Percentiles rank a stretch among this genome's conserved stretches.
These are phyloP conservation scores for Butastur rufipennis DNA, from an alignment of 2,113 vertebrate genomes.

Conservation along the genomic window DNA sequence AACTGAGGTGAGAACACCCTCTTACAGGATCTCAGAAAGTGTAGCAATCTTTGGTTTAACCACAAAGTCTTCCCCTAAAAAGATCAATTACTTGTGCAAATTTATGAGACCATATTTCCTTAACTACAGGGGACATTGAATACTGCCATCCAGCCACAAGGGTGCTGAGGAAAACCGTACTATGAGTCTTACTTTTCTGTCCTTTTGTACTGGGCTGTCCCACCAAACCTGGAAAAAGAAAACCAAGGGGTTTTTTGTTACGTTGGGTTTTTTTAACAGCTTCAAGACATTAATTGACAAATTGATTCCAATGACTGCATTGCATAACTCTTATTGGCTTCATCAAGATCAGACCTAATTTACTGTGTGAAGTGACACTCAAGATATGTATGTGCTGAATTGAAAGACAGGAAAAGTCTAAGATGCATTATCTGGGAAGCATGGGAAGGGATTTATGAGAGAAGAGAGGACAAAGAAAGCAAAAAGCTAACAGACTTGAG, in stretches of 20 bases:
- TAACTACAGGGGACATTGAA: not conserved
- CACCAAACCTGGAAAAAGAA: not conserved
- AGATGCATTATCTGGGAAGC: not conserved
- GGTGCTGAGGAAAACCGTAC: not conserved
- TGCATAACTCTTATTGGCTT: not conserved
- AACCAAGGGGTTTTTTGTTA: fast-evolving
- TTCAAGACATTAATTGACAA: not conserved
- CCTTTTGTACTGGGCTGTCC: not conserved
- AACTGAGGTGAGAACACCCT: not conserved
- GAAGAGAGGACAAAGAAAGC: not conserved
- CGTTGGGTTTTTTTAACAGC: fast-evolving
- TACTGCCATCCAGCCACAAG: not conserved
- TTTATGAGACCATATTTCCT: not conserved
- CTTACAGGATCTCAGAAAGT: not conserved
- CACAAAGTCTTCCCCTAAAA: not conserved
- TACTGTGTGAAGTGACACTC: not conserved
- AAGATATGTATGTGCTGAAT: not conserved
- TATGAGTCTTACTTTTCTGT: not conserved
- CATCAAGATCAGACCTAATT: not conserved
- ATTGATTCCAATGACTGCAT: not conserved
- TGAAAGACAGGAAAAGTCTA: not conserved
- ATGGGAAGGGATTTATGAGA: not conserved
- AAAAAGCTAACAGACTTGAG: not conserved
- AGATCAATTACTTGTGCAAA: not conserved
- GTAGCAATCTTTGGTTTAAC: not conserved